Conservation (phyloP, 2,888 invertebrate species). For the Clunio marinus region DNA sequence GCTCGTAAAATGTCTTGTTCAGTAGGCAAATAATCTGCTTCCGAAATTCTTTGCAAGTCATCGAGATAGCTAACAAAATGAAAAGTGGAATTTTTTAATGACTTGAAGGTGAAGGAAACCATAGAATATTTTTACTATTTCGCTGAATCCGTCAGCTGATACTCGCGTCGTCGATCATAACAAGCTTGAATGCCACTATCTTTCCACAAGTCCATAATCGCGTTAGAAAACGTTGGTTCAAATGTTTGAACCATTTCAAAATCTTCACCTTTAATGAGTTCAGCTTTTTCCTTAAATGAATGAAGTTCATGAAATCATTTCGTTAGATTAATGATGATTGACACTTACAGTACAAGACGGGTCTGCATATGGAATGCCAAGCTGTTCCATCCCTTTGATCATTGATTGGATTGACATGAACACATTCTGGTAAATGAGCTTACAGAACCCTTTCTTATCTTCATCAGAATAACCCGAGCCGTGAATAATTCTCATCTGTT, state of each 20-base stretch:
- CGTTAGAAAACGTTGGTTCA: slow-evolving; percentile 88
- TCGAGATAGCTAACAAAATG: not conserved
- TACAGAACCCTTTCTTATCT: slow-evolving; percentile 90
- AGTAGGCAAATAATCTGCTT: slow-evolving; percentile 1
- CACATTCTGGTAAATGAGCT: slow-evolving; percentile 95
- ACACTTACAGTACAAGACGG: slow-evolving; percentile 45
- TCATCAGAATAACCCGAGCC: slow-evolving; percentile 95
- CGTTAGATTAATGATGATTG: not conserved
- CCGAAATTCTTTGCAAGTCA: not conserved
- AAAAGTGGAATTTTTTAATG: not conserved
- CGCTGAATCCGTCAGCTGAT: slow-evolving; percentile 95
- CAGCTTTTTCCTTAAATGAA: slow-evolving; percentile 73
- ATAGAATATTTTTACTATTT: slow-evolving; percentile 69
- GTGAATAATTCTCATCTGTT: slow-evolving; percentile 98
- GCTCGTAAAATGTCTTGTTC: slow-evolving; percentile 18
- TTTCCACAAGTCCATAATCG: slow-evolving; percentile 86
- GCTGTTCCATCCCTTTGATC: slow-evolving; percentile 94
- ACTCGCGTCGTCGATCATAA: slow-evolving; percentile 92
- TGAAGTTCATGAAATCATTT: not conserved
- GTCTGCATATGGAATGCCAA: slow-evolving; percentile 83
- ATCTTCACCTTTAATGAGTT: slow-evolving; percentile 85
- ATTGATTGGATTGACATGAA: slow-evolving; percentile 99
- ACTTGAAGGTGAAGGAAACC: not conserved
- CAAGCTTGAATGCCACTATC: slow-evolving; percentile 93
- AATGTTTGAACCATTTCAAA: slow-evolving; percentile 95